phyloP scores from a whole-genome alignment of 2,888 invertebrate genomes.

The Melieria crassipennis region DNA sequence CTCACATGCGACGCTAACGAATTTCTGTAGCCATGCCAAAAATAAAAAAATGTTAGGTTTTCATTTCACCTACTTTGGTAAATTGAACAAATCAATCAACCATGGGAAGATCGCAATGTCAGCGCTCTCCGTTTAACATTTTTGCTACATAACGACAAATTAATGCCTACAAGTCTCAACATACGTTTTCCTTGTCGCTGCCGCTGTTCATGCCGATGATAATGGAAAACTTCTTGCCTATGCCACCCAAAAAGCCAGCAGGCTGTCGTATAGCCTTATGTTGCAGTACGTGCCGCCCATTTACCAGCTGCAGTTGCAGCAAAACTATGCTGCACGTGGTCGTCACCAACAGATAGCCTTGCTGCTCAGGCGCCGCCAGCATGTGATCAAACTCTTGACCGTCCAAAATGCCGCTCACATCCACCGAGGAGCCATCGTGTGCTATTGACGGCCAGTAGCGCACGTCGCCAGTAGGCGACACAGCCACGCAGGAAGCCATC shows the following conservation, averaged over 20 bases:
- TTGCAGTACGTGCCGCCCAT: conserved; percentile 75
- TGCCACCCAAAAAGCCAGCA: conserved; percentile 86
- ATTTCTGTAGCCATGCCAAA: conserved; percentile 59
- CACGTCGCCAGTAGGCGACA: conserved; percentile 91
- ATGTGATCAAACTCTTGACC: conserved; percentile 87
- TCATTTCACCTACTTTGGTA: background rate
- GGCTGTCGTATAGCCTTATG: conserved; percentile 78
- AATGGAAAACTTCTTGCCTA: conserved; percentile 74
- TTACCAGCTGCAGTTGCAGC: conserved; percentile 71
- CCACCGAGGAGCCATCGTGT: conserved; percentile 86
- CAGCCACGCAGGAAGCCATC: conserved; percentile 87
- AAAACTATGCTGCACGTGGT: conserved; percentile 89
- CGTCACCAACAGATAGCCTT: conserved; percentile 87
- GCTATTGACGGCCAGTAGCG: conserved; percentile 92
- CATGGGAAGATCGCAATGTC: background rate
- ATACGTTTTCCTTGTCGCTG: conserved; percentile 63
- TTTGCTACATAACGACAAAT: background rate
- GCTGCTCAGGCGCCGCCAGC: conserved; percentile 73
- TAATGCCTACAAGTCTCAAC: conserved; percentile 3
- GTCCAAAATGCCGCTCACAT: conserved; percentile 85
- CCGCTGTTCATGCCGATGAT: conserved; percentile 63
- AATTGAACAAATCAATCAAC: background rate
- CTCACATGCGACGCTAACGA: conserved; percentile 75
- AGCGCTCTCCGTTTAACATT: background rate
- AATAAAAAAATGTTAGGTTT: background rate